Conservation (phyloP, 1,140 invertebrate species). For the Brachionus koreanus region DNA sequence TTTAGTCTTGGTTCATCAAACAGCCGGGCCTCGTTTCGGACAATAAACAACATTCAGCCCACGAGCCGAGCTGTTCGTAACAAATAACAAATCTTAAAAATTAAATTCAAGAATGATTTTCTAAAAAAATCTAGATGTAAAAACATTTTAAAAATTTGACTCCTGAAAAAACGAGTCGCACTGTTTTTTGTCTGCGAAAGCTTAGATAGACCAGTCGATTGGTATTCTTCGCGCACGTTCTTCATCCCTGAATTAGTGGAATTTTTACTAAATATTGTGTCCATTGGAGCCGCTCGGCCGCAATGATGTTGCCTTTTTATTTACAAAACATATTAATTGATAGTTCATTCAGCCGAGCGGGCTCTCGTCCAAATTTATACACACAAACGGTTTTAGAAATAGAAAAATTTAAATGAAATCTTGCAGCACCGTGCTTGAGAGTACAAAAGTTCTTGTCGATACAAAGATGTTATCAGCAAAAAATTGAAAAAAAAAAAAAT, state of each 20-base stretch:
- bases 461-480: conserved; percentile 13
- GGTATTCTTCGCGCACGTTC: background rate
- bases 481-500: background rate
- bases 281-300: background rate
- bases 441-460: background rate
- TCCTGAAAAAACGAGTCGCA: background rate
- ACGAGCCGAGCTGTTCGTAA: background rate
- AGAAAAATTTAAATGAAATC: background rate
- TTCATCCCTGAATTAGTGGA: background rate
- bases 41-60: background rate
- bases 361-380: background rate
- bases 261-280: background rate
- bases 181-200: background rate
- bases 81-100: background rate
- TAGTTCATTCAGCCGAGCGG: background rate
- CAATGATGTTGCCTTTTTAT: background rate
- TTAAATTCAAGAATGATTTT: background rate
- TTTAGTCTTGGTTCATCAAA: background rate
- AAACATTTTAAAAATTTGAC: background rate
- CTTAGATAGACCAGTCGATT: background rate
- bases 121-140: conserved; percentile 3
- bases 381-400: background rate
- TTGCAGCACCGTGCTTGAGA: conserved; percentile 24
- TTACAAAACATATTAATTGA: background rate
- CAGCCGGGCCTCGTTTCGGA: background rate